phyloP scores from a whole-genome alignment of 2,797 vertebrate genomes.

The Argya squamiceps region DNA sequence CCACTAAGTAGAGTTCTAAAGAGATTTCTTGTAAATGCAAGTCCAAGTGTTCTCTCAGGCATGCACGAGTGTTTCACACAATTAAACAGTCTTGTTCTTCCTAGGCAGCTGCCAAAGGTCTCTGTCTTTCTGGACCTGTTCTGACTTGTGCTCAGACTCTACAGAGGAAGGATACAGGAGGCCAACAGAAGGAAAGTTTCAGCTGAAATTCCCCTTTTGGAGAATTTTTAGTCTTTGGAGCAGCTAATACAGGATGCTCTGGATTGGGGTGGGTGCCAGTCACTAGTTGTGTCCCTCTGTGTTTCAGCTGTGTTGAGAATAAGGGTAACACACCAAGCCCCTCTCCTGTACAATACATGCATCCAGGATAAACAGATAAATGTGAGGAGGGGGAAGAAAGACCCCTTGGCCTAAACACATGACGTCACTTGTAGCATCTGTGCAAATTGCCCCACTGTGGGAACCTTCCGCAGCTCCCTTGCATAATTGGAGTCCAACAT shows the following conservation, averaged over 20 bases:
- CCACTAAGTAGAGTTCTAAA: background rate
- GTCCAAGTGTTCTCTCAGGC: background rate
- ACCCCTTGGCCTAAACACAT: background rate
- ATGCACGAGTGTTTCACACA: background rate
- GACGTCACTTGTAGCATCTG: background rate
- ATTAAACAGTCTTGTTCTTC: background rate
- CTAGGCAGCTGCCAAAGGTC: background rate
- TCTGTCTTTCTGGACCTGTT: background rate
- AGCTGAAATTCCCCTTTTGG: background rate
- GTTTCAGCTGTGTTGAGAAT: background rate
- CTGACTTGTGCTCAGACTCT: background rate
- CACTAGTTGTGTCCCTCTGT: accelerated
- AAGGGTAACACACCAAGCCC: background rate
- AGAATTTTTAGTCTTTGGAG: background rate
- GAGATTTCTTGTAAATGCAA: background rate
- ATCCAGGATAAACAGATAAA: background rate
- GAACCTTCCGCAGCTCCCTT: background rate
- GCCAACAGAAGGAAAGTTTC: background rate
- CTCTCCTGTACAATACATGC: accelerated
- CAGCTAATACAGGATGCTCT: background rate
- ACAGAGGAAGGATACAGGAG: background rate
- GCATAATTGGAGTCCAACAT: background rate
- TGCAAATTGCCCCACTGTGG: background rate
- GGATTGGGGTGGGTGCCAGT: accelerated
- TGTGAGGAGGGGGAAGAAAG: background rate